Evolutionary conservation across 92 coral and sea anemone genomes (phyloP).

Genomic region (Nematostella vectensis): DNA sequence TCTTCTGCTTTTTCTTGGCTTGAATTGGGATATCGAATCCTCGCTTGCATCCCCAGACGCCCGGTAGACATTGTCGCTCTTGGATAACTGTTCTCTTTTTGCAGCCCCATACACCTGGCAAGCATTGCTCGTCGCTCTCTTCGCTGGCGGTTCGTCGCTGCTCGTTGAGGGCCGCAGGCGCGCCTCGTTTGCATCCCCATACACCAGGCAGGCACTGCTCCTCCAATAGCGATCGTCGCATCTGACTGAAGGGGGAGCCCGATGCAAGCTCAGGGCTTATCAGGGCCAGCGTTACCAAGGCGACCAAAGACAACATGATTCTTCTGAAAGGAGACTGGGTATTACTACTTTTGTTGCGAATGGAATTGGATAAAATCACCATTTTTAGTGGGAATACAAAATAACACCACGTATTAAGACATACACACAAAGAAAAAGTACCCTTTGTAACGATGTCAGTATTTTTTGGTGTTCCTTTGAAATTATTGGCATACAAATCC

Average conservation of each 20-base stretch:
- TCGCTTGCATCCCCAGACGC: constrained; percentile 62
- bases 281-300: constrained; percentile 17
- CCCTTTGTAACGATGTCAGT: too few relatives aligned
- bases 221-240: constrained; percentile 20
- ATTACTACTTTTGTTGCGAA: too few relatives aligned
- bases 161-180: not conserved
- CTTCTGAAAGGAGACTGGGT: too few relatives aligned
- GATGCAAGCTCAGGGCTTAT: constrained; percentile 16
- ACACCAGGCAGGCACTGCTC: constrained; percentile 35
- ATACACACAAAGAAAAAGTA: too few relatives aligned
- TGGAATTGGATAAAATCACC: too few relatives aligned
- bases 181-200: constrained; percentile 44
- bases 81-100: constrained; percentile 2
- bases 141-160: not conserved
- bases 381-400: too few relatives aligned
- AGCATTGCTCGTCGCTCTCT: constrained; percentile 12
- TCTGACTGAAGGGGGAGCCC: constrained; percentile 21
- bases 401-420: too few relatives aligned
- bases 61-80: constrained; percentile 40
- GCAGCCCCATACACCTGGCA: constrained; percentile 64
- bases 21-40: constrained; percentile 6
- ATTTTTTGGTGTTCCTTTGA: too few relatives aligned
- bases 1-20: constrained; percentile 5
- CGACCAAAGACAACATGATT: constrained; percentile 12
- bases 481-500: too few relatives aligned